These are phyloP conservation scores for Isotomurus palustris DNA, from an alignment of 2,888 invertebrate species.

Conservation along the genomic window DNA sequence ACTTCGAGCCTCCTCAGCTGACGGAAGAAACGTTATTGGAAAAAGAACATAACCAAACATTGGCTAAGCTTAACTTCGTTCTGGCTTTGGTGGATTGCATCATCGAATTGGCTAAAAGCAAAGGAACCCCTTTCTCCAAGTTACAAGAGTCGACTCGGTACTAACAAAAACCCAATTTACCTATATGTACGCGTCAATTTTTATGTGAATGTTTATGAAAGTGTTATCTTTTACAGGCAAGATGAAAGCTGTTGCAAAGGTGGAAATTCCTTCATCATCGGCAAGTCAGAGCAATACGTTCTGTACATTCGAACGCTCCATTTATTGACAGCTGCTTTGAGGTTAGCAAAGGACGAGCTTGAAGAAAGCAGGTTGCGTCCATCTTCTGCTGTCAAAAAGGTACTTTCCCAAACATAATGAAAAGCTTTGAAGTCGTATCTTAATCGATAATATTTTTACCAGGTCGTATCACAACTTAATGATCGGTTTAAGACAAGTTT, in stretches of 20 bases:
- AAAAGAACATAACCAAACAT: constrained; percentile 92
- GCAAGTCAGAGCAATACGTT: constrained; percentile 70
- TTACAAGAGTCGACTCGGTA: constrained; percentile 41
- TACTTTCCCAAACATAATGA: constrained; percentile 49
- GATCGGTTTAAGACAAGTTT: constrained; percentile 45
- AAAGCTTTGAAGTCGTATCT: neutral
- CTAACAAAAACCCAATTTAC: constrained; percentile 13
- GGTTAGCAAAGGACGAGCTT: constrained; percentile 80
- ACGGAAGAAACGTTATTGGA: constrained; percentile 51
- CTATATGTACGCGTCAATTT: neutral
- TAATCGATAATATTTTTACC: constrained; percentile 44
- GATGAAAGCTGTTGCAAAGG: constrained; percentile 38
- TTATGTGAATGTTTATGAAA: neutral
- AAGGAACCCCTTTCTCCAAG: constrained; percentile 64
- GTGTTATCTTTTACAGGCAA: constrained; percentile 19
- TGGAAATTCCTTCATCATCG: constrained; percentile 34
- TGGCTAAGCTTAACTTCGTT: constrained; percentile 96
- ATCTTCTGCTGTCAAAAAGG: constrained; percentile 86
- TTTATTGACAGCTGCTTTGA: constrained; percentile 88
- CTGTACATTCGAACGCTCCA: constrained; percentile 86
- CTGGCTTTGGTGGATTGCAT: constrained; percentile 92
- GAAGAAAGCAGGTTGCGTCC: constrained; percentile 79
- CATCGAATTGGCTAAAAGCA: constrained; percentile 77
- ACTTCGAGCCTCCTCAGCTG: constrained; percentile 46
- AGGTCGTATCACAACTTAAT: constrained; percentile 46